Percentiles rank a stretch among this genome's conserved stretches.
Conservation (phyloP, 2,113 vertebrate genomes). For the Ploceus nigricollis region DNA sequence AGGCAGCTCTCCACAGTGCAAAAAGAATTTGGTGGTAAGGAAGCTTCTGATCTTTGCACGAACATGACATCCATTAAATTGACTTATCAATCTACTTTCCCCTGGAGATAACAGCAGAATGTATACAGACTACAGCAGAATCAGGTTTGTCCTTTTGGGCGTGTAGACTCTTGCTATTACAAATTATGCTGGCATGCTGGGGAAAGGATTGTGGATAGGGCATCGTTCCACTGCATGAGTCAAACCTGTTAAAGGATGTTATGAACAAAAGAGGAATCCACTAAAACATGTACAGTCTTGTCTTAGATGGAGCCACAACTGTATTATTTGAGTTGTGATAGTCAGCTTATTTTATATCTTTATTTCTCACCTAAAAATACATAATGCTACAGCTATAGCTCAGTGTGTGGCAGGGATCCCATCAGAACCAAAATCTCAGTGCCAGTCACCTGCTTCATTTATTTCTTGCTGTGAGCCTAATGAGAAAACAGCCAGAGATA, state of each 20-base stretch:
- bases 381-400: neutral
- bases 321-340: neutral
- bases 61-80: neutral
- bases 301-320: neutral
- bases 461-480: slow-evolving; percentile 54
- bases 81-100: neutral
- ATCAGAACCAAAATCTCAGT: slow-evolving; percentile 36
- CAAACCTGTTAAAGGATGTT: neutral
- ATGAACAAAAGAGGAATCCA: neutral
- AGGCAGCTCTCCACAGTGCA: neutral
- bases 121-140: neutral
- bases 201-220: neutral
- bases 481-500: slow-evolving; percentile 56
- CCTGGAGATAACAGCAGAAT: neutral
- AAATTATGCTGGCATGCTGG: neutral
- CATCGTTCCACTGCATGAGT: neutral
- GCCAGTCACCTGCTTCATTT: slow-evolving; percentile 50
- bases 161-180: neutral
- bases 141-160: neutral
- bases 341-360: neutral
- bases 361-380: neutral
- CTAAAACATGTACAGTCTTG: neutral
- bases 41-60: neutral
- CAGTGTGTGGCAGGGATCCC: neutral
- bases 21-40: neutral